Percentiles rank a stretch among this genome's conserved stretches.
phyloP scores from a whole-genome alignment of 1,140 invertebrate species.

The Anthonomus grandis region DNA sequence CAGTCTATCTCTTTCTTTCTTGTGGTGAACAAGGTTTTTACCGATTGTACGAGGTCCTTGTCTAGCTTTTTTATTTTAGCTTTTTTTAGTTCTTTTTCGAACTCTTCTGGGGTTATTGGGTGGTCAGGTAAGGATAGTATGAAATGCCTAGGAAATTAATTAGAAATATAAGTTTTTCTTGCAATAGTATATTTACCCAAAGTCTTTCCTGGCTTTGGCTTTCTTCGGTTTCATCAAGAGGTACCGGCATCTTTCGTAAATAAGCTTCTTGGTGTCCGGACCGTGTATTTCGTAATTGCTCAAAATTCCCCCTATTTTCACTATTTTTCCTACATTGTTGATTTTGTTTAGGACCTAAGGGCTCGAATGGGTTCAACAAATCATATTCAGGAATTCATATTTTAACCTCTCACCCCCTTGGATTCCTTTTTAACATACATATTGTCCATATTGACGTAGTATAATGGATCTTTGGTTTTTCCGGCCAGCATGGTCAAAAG shows the following conservation, averaged over 20 bases:
- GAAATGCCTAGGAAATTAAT: slow-evolving; percentile 27
- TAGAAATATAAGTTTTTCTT: slow-evolving; percentile 18
- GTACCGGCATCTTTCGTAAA: slow-evolving; percentile 50
- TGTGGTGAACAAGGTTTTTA: slow-evolving; percentile 43
- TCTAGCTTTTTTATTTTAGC: slow-evolving; percentile 48
- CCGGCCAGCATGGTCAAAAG: slow-evolving; percentile 23
- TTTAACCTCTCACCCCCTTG: slow-evolving; percentile 28
- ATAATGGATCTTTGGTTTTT: slow-evolving; percentile 31
- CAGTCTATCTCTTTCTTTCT: slow-evolving; percentile 44
- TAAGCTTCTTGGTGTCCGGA: slow-evolving; percentile 47
- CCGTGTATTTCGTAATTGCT: slow-evolving; percentile 49
- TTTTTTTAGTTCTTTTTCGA: slow-evolving; percentile 39
- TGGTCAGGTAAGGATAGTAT: slow-evolving; percentile 37
- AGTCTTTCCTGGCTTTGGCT: slow-evolving; percentile 47
- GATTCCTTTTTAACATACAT: slow-evolving; percentile 47
- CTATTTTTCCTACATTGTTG: slow-evolving; percentile 36
- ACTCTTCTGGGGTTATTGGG: slow-evolving; percentile 39
- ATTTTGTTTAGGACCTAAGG: slow-evolving; percentile 41
- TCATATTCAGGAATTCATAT: background rate
- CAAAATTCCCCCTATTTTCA: slow-evolving; percentile 50
- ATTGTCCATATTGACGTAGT: slow-evolving; percentile 48
- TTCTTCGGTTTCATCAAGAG: slow-evolving; percentile 50
- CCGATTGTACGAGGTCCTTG: slow-evolving; percentile 42
- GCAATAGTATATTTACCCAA: slow-evolving; percentile 41
- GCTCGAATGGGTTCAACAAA: no score